Conservation (phyloP, 2,888 invertebrate genomes). For the Cataglyphis rosenhaueri region DNA sequence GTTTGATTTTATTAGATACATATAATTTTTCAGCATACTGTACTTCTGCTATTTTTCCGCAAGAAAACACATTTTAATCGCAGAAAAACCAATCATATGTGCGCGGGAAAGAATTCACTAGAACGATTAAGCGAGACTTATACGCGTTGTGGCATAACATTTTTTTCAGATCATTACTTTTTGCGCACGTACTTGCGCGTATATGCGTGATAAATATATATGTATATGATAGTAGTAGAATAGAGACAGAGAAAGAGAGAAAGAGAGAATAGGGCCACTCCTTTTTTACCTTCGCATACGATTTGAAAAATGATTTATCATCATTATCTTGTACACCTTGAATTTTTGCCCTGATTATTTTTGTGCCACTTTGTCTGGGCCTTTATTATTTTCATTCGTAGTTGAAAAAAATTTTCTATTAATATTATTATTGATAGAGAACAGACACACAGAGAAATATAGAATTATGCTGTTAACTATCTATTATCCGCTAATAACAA, state of each 20-base stretch:
- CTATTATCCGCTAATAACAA: neutral
- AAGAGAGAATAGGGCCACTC: constrained; percentile 43
- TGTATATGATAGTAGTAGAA: constrained; percentile 6
- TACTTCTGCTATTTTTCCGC: neutral
- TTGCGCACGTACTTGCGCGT: constrained; percentile 1
- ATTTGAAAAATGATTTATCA: constrained; percentile 33
- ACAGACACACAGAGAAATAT: neutral
- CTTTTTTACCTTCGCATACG: constrained; percentile 43
- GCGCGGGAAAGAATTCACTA: constrained; percentile 16
- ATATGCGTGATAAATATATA: neutral
- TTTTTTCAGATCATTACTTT: constrained; percentile 47
- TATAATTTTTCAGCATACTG: neutral
- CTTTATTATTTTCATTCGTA: neutral
- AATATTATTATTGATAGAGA: neutral
- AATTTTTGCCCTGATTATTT: constrained; percentile 28
- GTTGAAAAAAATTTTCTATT: neutral
- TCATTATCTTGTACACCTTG: constrained; percentile 39
- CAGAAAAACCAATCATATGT: constrained; percentile 8
- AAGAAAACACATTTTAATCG: constrained; percentile 13
- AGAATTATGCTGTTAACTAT: neutral
- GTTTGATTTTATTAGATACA: neutral
- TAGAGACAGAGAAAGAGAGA: neutral
- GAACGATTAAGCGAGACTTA: constrained; percentile 29
- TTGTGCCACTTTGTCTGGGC: constrained; percentile 8
- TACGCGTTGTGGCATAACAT: constrained; percentile 19